Conservation (phyloP, 2,113 vertebrate species). For the Edolisoma coerulescens region DNA sequence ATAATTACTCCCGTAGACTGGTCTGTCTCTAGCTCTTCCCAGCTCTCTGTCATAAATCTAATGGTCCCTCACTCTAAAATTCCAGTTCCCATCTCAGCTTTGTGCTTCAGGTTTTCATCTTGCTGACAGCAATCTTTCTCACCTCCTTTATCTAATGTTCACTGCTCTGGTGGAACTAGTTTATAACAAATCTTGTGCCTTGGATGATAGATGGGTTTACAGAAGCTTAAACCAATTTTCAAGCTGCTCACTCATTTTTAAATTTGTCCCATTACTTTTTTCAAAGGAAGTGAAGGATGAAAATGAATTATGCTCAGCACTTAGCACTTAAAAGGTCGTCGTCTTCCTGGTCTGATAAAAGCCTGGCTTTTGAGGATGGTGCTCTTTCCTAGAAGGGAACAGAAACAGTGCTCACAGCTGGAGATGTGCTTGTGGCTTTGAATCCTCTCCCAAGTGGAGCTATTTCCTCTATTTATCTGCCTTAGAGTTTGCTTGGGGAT, state of each 20-base stretch:
- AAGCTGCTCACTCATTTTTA: background rate
- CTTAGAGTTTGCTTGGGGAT: background rate
- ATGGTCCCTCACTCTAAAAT: background rate
- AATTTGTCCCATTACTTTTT: background rate
- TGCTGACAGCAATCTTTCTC: background rate
- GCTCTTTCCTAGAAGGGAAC: background rate
- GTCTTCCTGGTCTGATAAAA: background rate
- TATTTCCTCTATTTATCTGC: background rate
- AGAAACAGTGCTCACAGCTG: background rate
- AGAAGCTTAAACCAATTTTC: slow-evolving; percentile 3
- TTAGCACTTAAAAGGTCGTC: background rate
- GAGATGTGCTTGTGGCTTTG: background rate
- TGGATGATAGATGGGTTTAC: background rate
- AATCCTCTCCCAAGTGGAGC: background rate
- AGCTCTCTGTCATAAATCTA: background rate
- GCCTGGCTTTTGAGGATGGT: background rate
- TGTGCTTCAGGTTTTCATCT: background rate
- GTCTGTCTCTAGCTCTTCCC: background rate
- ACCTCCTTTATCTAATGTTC: background rate
- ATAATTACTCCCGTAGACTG: background rate
- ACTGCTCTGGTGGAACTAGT: background rate
- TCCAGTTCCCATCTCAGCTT: background rate
- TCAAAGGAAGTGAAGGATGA: background rate
- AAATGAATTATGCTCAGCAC: background rate
- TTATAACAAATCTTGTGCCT: background rate